A percentile compares a stretch with the other conserved stretches of the same genome.
Evolutionary conservation across 30 jellyfish, hydroid and myxozoan species (phyloP).

Genomic region (Pseudorhiza aurosa): DNA sequence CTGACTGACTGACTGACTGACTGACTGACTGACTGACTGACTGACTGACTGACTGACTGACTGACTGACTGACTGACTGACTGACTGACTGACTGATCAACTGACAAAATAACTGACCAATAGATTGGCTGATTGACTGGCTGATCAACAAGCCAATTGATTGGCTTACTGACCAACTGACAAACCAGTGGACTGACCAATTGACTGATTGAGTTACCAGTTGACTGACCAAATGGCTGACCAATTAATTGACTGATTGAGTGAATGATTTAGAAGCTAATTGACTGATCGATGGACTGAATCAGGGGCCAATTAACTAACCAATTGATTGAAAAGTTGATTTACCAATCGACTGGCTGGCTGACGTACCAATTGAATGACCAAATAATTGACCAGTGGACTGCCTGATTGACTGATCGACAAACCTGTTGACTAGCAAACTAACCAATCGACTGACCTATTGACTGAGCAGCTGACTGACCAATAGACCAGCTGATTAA

Average conservation of each 20-base stretch:
- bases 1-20: not conserved
- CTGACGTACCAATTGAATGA: not conserved
- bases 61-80: not conserved
- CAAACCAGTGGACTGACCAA: not conserved
- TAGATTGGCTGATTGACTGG: no score
- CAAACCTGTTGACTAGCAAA: not conserved
- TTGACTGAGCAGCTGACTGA: not conserved
- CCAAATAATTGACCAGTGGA: not conserved
- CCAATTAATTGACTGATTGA: not conserved
- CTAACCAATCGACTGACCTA: not conserved
- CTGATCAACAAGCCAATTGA: no score
- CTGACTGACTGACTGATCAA: not conserved
- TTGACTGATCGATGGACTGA: no score
- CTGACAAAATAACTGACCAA: no score
- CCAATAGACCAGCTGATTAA: not conserved
- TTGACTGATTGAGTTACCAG: not conserved
- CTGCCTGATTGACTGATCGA: not conserved
- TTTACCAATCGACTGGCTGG: no score
- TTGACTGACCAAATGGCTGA: no score
- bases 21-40: not conserved
- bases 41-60: not conserved
- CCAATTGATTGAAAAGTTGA: no score
- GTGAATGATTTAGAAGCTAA: no score
- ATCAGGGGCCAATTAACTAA: no score
- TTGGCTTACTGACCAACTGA: no score